Evolutionary conservation across 2,113 vertebrate species (phyloP), one percentile per base, ranked within the genome.

Genomic region (Sinosuthora webbiana): DNA sequence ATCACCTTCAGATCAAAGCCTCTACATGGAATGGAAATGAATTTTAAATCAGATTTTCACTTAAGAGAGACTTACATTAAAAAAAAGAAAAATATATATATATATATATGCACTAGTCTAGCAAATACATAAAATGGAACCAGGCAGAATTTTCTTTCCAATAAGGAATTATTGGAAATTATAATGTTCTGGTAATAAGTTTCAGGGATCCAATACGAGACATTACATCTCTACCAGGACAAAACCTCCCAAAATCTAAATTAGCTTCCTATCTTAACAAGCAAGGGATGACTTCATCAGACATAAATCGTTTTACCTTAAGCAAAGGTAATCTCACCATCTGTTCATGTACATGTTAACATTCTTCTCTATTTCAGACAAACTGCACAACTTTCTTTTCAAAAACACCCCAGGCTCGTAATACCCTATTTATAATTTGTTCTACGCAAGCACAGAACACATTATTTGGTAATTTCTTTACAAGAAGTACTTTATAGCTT

Each of bases 231-330:
- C 56, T 49, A 80, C 16, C 25, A 49, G 37, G 37, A 56, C 39
- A 63, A 69, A 79, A n/a, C 71, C 15, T 42, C n/a, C 2, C 10
- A 67, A 94, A 88, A 78, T 33, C 16, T 31, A 67, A 44, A 57
- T 49, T 22, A 68, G 30, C 53, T 89, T 84, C 33, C 44, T 59
- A 44, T 53, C 52, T 62, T 49, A 73, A 82, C 3, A 14, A 90
- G 44, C 17, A 85, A 42, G 42, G 47, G 89, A 83, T 45, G 37
- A 60, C 23, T 83, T 70, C 42, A 69, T 28, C 50, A 47, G 33
- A 90, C 65, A 93, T 28, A 93, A 95, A 85, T 52, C 57, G 41
- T n/a, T 37, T 90, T 86, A 94, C 89, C 39, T 89, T 87, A 83
- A 85, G 47, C 52, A 93, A 45, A 91, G 33, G 52, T 71, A 92